Conservation (phyloP, 2,113 vertebrate genomes). For the human region GRCh38 chr6:113478001-113478500, state of each 20-base stretch:
- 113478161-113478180: slow-evolving; percentile 1
- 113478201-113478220: slow-evolving; percentile 50
- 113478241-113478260: slow-evolving; percentile 47
- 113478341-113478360: slow-evolving; percentile 52
- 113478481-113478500: slow-evolving; percentile 60
- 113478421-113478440: not conserved
- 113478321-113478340: not conserved
- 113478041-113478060: not conserved
- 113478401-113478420: slow-evolving; percentile 42
- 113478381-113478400: not conserved
- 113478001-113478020: not conserved
- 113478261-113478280: slow-evolving; percentile 24
- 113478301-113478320: slow-evolving; percentile 48
- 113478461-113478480: slow-evolving; percentile 59
- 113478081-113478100: slow-evolving; percentile 1
- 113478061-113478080: not conserved
- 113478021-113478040: not conserved
- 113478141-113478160: not conserved
- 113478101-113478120: not conserved
- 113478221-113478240: slow-evolving; percentile 39
- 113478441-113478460: not conserved
- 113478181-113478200: slow-evolving; percentile 1
- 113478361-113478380: not conserved
- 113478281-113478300: slow-evolving; percentile 5
- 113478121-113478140: not conserved